Base-by-base conservation (phyloP, 2,888 invertebrate species). In the Ceraclea dissimilis region DNA sequence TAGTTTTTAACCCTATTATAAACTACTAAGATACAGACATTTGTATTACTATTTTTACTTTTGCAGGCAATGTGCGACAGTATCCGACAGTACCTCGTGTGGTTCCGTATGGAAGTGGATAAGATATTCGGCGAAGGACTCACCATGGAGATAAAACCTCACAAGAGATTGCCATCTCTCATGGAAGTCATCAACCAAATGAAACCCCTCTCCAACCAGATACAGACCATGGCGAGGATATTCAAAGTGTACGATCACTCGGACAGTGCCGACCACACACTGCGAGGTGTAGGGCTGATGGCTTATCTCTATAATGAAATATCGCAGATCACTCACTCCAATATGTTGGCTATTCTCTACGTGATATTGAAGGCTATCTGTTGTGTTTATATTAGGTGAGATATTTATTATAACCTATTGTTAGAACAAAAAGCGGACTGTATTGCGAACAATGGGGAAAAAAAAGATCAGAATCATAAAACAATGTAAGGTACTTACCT, bases 271-370 rank as follows among this genome's bases (percentile, higher is more conserved):
- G 21, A 22, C 2, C 33, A 8, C 20, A 34, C 19, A 19, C 21
- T 62, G 5, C 34, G 57, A n/a, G 84, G 85, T 2, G 81, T 80
- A 0, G 80, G 79, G 22, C 70, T 86, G 33, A 75, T 86, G 68
- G 82, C 84, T 34, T 83, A 83, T 65, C 70, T 86, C 56, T 86
- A 84, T 66, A 76, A 80, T 54, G 81, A 83, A 67, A 80, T 83
- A 49, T 78, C 80, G 1, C 69, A 76, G 61, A 72, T 83, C 20
- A 81, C 81, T 1, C 79, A 83, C 64, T 73, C 72, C 31, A 73
- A 75, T 31, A 75, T 82, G 0, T 75, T 81, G 2, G 67, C 74
- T 21, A 78, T 81, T 0, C 72, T 84, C 60, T 84, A 81, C 65
- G 78, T 78, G 26, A 74, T 79, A 1, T 65, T 83, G 5, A 73